A percentile compares a stretch with the other conserved stretches of the same genome.
Evolutionary conservation across 2,888 invertebrate species (phyloP).

Genomic region (Imbricaverruca yamaguchii): DNA sequence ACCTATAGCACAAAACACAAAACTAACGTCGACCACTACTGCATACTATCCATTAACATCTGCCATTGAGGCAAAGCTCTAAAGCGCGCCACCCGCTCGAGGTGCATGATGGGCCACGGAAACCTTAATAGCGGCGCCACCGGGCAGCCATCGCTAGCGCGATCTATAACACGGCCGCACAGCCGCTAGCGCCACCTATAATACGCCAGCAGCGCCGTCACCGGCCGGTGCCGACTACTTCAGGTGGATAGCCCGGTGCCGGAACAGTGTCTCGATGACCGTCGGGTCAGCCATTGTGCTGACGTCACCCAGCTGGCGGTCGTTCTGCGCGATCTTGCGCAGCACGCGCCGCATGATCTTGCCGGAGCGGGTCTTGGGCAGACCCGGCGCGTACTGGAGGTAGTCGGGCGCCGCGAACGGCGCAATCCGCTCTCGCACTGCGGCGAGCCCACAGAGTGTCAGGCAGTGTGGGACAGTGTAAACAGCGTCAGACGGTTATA

Average conservation of each 20-base stretch:
- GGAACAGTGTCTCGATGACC: constrained; percentile 74
- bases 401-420: constrained; percentile 93
- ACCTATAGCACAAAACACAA: too few relatives aligned
- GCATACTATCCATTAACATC: too few relatives aligned
- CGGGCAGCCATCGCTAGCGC: background rate
- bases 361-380: constrained; percentile 95
- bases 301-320: constrained; percentile 81
- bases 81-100: too few relatives aligned
- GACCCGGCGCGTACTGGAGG: constrained; percentile 83
- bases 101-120: too few relatives aligned
- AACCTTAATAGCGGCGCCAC: background rate
- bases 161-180: background rate
- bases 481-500: too few relatives aligned
- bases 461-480: too few relatives aligned
- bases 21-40: too few relatives aligned
- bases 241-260: constrained; percentile 46
- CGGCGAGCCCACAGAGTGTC: too few relatives aligned
- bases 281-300: constrained; percentile 88
- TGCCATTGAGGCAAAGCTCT: too few relatives aligned
- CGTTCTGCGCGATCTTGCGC: constrained; percentile 84
- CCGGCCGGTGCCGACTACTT: background rate
- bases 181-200: too few relatives aligned
- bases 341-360: constrained; percentile 96
- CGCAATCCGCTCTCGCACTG: constrained; percentile 84
- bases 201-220: too few relatives aligned